Evolutionary conservation across 2,797 vertebrate genomes (phyloP), one percentile per base, ranked within the genome.

Genomic region (Novumbra hubbsi): DNA sequence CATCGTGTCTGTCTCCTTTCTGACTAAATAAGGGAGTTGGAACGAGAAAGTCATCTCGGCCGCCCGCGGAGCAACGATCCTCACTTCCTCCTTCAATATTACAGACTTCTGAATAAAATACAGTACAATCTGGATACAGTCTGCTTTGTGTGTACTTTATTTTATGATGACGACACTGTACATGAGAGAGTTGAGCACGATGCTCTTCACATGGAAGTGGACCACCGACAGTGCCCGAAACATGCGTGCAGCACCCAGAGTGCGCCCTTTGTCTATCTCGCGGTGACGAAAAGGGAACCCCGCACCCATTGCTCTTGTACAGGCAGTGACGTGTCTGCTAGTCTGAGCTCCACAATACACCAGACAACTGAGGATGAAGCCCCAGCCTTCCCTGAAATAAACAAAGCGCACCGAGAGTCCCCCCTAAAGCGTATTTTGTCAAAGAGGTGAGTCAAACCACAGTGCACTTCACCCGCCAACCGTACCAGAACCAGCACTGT

Each of bases 1-100:
- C 38, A 38, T 66, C 27, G 45, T 45, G 65, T 80, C 55, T 68
- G 68, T 67, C 73, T 73, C 69, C 32, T 67, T 73, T 73, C 69
- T 89, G 89, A 84, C 91, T 93, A 93, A 93, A 94, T 92, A 92
- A 89, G 90, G 91, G 87, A 85, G 87, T 87, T 78, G 75, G 21
- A 60, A 60, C 55, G 55, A 24, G 83, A 78, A 81, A 55, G 27
- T 45, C 32, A 76, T 73, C 24, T 63, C 82, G 73, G 78, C 80
- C 66, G 73, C 81, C 81, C 68, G 74, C 71, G 75, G 79, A 71
- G 62, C 55, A 28, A 27, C 14, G 15, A 34, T 77, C 68, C 72
- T 45, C 41, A 70, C 67, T 52, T 65, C 74, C 30, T 48, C 57
- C n/a, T 27, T 68, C 71, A 67, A 69, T 17, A 45, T 65, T 19